phyloP scores from a whole-genome alignment of 2,113 vertebrate species.

The Damaliscus lunatus region DNA sequence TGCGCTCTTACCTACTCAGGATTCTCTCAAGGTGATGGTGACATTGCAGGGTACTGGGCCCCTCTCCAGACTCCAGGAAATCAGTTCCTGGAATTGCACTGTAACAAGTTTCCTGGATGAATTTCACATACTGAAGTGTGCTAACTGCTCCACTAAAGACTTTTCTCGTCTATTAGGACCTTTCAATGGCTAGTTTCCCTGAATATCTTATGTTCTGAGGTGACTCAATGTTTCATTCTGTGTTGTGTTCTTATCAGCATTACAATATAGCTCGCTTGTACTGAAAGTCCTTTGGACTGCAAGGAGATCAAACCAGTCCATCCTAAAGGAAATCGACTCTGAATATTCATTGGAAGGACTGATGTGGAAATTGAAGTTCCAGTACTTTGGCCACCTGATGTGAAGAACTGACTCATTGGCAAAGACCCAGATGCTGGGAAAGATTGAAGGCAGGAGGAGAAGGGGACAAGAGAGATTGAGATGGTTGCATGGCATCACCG shows the following conservation, averaged over 20 bases:
- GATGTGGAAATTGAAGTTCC: background rate
- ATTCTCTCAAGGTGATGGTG: background rate
- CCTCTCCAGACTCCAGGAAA: fast-evolving
- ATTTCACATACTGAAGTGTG: background rate
- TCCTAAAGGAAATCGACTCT: background rate
- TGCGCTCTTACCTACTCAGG: background rate
- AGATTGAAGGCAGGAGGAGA: background rate
- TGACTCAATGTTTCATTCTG: background rate
- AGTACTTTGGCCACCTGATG: background rate
- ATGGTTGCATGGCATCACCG: background rate
- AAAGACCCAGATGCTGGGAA: background rate
- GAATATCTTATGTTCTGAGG: background rate
- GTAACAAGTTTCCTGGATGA: too few species aligned
- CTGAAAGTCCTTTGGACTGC: background rate
- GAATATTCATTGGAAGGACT: background rate
- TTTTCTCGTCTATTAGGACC: background rate
- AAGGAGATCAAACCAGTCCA: background rate
- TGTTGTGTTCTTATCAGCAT: background rate
- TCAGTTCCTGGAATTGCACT: fast-evolving
- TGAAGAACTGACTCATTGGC: background rate
- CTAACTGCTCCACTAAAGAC: background rate
- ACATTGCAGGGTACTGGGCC: fast-evolving
- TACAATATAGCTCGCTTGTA: background rate
- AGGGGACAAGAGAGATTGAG: background rate
- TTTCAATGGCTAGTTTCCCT: background rate